Evolutionary conservation across 2,888 invertebrate genomes (phyloP).

Genomic region (Oscheius sp.): DNA sequence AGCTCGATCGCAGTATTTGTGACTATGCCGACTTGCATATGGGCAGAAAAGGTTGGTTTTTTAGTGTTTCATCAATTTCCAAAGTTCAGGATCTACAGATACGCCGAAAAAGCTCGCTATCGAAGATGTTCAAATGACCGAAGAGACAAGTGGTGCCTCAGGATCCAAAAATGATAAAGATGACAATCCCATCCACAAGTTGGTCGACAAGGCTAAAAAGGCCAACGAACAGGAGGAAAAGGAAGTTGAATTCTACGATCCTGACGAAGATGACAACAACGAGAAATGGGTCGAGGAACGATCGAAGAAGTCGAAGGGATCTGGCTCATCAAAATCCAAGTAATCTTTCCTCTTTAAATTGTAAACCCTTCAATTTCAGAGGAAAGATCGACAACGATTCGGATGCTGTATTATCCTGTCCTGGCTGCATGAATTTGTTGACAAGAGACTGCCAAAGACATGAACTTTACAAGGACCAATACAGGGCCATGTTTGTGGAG

Average conservation of each 20-base stretch:
- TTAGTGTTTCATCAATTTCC: constrained; percentile 1
- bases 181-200: constrained; percentile 52
- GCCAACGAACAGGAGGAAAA: constrained; percentile 43
- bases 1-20: constrained; percentile 55
- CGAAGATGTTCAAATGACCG: not conserved
- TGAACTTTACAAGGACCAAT: constrained; percentile 77
- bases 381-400: constrained; percentile 40
- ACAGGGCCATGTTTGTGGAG: constrained; percentile 79
- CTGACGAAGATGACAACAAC: constrained; percentile 77
- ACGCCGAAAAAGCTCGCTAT: not conserved
- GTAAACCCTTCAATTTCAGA: not conserved
- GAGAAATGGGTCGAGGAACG: constrained; percentile 77
- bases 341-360: too few relatives aligned
- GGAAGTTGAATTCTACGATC: constrained; percentile 76
- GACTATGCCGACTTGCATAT: constrained; percentile 52
- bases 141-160: not conserved
- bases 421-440: constrained; percentile 78
- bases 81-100: constrained; percentile 8
- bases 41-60: constrained; percentile 29
- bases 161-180: constrained; percentile 30
- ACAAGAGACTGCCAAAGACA: constrained; percentile 79
- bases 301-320: constrained; percentile 61
- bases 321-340: constrained; percentile 10
- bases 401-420: constrained; percentile 79
- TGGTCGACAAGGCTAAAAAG: constrained; percentile 46